Base-by-base conservation (phyloP, 2,888 invertebrate species). In the Eurytoma adleriae region DNA sequence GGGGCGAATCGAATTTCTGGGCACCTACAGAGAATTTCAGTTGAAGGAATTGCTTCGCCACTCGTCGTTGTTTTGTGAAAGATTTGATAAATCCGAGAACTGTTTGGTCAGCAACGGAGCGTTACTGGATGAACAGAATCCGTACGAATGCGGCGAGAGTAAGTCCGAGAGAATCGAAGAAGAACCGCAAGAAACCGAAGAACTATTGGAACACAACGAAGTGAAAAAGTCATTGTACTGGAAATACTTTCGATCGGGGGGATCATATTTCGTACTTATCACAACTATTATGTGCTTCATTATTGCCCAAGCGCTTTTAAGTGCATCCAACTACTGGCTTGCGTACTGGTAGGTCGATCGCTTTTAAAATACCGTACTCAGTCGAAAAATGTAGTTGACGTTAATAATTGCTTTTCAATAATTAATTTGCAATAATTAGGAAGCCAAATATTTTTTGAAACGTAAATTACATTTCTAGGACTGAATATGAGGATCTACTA, bases 241-340 rank as follows among this genome's bases (percentile, higher is more conserved):
- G 85, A 91, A 93, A 83, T 96, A 96, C 90, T 94, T 95, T 88
- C 92, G 91, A 81, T 93, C 95, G 3, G 96, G 96, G 70, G 94
- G 93, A 3, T 92, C 93, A 40, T 90, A 92, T 86, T 86, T 91
- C 4, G 88, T 93, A 64, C 89, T 95, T 40, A 54, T 94, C 0
- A 89, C 93, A 59, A 92, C 95, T 78, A 83, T 96, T n/a, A 83
- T 94, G 12, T 90, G 93, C 66, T 92, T 95, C 78, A 13, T 54
- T 24, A 2, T 77, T 0, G 95, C 95, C 2, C 96, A 96, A 90
- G 88, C 93, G 20, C 90, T 94, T 78, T 94, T 94, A 75, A 95
- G 95, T 59, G 92, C 93, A 70, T 92, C 93, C 69, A 96, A 96
- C 89, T 94, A 95, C 87, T 96, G 95, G 95, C 92, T 96, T 0